Base-by-base conservation (phyloP, 2,888 invertebrate species). In the Serripes groenlandicus region DNA sequence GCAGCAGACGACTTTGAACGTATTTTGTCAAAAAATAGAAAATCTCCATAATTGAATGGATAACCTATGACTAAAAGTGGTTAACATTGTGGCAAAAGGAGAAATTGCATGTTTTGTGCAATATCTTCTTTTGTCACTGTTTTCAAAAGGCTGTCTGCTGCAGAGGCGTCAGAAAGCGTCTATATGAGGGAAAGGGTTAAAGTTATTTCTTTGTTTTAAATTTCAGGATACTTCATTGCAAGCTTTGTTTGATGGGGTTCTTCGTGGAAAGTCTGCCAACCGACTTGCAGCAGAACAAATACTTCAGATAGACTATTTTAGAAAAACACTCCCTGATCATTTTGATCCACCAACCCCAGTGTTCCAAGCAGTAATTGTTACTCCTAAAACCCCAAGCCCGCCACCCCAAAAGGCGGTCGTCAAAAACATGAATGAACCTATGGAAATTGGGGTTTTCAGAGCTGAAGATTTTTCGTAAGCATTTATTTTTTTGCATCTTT, bases 391-490 rank as follows among this genome's bases (percentile, higher is more conserved):
- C 35, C 71, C 71, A 34, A 15, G 62, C 62, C 34, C 37, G 28
- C n/a, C 58, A 1, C 42, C 56, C 7, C 73, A 78, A 35, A 30
- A 28, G 54, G 74, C 78, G 23, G 64, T 73, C 34, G 73, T 83
- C 60, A 76, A 75, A 54, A 75, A 75, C 54, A 79, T 78, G 23
- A 35, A 80, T 64, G 75, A 78, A 62, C 84, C 77, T 5, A 86
- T 84, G 86, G 86, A 86, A 35, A 86, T 86, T 32, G 86, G 86
- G 15, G 86, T 86, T 37, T 86, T 86, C 66, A 52, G 76, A 21
- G 82, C 78, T 42, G 83, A 86, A 58, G 83, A 86, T 77, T 78
- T 75, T 52, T 72, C 76, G 86, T 86, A 83, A 81, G 83, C 64
- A n/a, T 34, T 62, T 15, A 42, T n/a, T n/a, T n/a, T n/a, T n/a